These are phyloP conservation scores for Lypha dubia DNA, from an alignment of 2,888 invertebrate genomes.

Conservation along the genomic window DNA sequence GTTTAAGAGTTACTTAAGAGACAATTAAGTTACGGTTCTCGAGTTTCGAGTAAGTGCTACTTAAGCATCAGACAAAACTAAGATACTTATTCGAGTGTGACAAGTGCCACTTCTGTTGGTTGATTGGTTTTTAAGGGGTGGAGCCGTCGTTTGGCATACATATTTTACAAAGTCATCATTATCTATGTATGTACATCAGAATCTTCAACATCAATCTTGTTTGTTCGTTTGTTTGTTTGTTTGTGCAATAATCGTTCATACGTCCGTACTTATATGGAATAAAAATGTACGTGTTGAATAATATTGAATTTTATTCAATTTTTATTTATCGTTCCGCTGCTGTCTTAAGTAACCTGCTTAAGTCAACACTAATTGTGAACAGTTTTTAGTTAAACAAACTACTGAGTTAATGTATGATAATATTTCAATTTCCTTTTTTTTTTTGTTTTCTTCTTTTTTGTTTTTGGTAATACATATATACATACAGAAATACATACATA, in stretches of 20 bases:
- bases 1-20: slow-evolving; percentile 63
- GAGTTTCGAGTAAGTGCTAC: slow-evolving; percentile 60
- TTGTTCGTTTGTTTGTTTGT: too few species aligned
- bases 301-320: slow-evolving; percentile 56
- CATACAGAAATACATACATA: too few species aligned
- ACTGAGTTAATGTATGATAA: slow-evolving; percentile 24
- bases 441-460: slow-evolving; percentile 1
- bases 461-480: too few species aligned
- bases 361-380: slow-evolving; percentile 63
- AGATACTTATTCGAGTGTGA: slow-evolving; percentile 62
- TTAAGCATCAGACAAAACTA: slow-evolving; percentile 60
- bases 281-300: slow-evolving; percentile 25
- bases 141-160: slow-evolving; percentile 40
- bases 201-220: slow-evolving; percentile 44
- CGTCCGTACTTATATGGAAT: slow-evolving; percentile 26
- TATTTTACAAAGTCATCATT: slow-evolving; percentile 56
- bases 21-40: slow-evolving; percentile 58
- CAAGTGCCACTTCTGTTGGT: slow-evolving; percentile 52
- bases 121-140: slow-evolving; percentile 65
- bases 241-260: too few species aligned
- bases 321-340: slow-evolving; percentile 39
- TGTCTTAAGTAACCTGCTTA: slow-evolving; percentile 56
- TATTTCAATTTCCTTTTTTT: slow-evolving; percentile 47
- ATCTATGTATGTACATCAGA: slow-evolving; percentile 23
- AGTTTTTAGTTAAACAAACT: slow-evolving; percentile 63